Conservation (phyloP, 2,113 vertebrate genomes). For the Daphoenositta chrysoptera region DNA sequence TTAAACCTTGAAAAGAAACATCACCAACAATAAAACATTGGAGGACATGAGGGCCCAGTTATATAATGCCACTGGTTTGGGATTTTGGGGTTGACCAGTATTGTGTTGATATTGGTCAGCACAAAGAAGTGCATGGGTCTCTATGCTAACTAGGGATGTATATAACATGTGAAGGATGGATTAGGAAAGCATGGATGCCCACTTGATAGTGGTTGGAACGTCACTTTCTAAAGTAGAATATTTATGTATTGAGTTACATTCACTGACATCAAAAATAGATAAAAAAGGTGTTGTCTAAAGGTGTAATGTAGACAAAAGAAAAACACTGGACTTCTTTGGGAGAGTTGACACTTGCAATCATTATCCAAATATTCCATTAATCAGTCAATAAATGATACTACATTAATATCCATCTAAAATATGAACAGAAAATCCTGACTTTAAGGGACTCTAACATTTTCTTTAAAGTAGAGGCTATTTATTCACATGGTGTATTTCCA, state of each 20-base stretch:
- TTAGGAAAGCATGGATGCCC: background rate
- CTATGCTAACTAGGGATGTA: background rate
- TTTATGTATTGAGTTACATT: background rate
- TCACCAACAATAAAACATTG: background rate
- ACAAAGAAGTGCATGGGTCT: background rate
- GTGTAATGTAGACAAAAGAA: background rate
- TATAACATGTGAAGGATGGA: background rate
- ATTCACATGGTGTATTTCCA: background rate
- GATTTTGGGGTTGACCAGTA: too few species aligned
- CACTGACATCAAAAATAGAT: background rate
- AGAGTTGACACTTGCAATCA: background rate
- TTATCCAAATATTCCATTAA: background rate
- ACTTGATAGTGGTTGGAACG: fast-evolving
- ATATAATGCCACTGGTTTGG: fast-evolving
- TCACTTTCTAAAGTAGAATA: background rate
- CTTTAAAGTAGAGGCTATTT: background rate
- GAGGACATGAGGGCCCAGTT: background rate
- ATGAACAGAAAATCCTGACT: background rate
- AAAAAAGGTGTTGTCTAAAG: background rate
- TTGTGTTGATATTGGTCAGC: background rate
- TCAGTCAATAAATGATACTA: background rate
- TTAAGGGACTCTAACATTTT: background rate
- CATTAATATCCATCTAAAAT: background rate
- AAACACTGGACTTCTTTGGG: background rate
- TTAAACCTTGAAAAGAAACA: background rate